These are phyloP conservation scores for Heliothis peltigera DNA, from an alignment of 2,888 invertebrate genomes.

Conservation along the genomic window DNA sequence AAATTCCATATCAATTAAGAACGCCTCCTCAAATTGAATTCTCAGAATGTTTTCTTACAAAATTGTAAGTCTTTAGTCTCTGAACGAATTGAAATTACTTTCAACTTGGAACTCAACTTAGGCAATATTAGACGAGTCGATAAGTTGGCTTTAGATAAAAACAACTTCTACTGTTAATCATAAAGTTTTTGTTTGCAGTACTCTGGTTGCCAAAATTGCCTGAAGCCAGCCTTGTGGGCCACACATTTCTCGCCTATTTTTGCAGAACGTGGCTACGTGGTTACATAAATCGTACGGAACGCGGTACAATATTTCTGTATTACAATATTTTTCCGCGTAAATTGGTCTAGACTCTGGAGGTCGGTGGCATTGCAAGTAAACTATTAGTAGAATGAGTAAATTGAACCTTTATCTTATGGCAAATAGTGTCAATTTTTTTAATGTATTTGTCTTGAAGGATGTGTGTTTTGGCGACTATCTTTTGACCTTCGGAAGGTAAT, in stretches of 20 bases:
- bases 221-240: conserved; percentile 25
- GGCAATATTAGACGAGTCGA: conserved; percentile 41
- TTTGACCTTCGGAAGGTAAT: too few relatives aligned
- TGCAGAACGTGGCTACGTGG: conserved; percentile 27
- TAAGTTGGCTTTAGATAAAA: conserved; percentile 55
- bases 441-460: too few relatives aligned
- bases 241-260: conserved; percentile 40
- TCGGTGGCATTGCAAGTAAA: conserved; percentile 24
- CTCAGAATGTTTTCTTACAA: conserved; percentile 36
- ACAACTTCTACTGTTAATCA: conserved; percentile 53
- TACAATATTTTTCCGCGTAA: conserved; percentile 31
- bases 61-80: conserved; percentile 14
- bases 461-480: too few relatives aligned
- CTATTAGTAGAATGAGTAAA: not conserved
- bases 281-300: conserved; percentile 41
- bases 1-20: conserved; percentile 32
- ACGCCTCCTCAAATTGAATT: conserved; percentile 38
- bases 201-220: conserved; percentile 50
- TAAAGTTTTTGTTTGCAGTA: conserved; percentile 54
- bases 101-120: conserved; percentile 41
- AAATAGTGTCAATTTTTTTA: too few relatives aligned
- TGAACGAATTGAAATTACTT: conserved; percentile 53
- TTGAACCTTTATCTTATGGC: not conserved
- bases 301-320: conserved; percentile 32
- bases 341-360: conserved; percentile 27